A percentile compares a stretch with the other conserved stretches of the same genome.
These are phyloP conservation scores for Drosophila melanogaster DNA, from an alignment of 1,140 invertebrate species.

Conservation along the genomic window DNA sequence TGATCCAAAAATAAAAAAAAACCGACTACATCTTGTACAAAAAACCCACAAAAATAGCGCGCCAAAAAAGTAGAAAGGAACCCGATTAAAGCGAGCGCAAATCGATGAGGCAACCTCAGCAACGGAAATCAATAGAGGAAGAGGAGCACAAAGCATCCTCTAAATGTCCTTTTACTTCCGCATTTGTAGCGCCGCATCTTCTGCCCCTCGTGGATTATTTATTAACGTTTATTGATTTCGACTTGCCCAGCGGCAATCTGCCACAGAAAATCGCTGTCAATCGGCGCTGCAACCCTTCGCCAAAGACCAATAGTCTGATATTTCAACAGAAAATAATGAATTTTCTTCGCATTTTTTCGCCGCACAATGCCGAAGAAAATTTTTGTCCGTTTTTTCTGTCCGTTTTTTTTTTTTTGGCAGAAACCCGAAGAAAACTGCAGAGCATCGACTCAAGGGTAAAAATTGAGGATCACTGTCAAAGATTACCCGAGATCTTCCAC, in stretches of 20 bases:
- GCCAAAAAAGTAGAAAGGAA: constrained; percentile 32
- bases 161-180: constrained; percentile 71
- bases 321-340: constrained; percentile 59
- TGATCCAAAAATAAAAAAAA: not conserved
- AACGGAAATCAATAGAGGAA: constrained; percentile 62
- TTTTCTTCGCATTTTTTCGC: constrained; percentile 66
- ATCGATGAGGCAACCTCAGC: constrained; percentile 52
- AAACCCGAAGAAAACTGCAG: constrained; percentile 17
- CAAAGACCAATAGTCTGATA: constrained; percentile 16
- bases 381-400: constrained; percentile 45
- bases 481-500: constrained; percentile 81
- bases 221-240: constrained; percentile 81
- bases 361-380: constrained; percentile 57
- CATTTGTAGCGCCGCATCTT: constrained; percentile 57
- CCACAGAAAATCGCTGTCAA: constrained; percentile 73
- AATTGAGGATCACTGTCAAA: constrained; percentile 78
- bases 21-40: not conserved
- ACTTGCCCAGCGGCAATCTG: constrained; percentile 59
- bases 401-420: not conserved
- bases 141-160: constrained; percentile 54
- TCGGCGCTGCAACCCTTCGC: constrained; percentile 62
- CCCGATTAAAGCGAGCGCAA: constrained; percentile 38
- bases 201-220: constrained; percentile 53
- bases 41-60: constrained; percentile 22
- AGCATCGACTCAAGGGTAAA: constrained; percentile 74